These are phyloP conservation scores for Acromyrmex charruanus DNA, from an alignment of 1,140 invertebrate genomes.

Conservation along the genomic window DNA sequence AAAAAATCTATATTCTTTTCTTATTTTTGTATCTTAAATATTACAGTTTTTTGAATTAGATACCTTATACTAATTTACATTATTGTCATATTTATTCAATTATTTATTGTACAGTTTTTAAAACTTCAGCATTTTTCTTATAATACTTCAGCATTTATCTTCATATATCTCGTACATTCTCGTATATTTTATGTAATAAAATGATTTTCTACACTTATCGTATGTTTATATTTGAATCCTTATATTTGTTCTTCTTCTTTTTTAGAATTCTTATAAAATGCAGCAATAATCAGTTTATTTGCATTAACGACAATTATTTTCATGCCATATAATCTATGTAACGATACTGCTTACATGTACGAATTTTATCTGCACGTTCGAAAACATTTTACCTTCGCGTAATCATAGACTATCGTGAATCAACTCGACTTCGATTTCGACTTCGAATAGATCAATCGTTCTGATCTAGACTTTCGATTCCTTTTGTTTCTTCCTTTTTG, in stretches of 20 bases:
- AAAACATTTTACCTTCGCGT: too few relatives aligned
- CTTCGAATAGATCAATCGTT: not conserved
- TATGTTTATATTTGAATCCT: not conserved
- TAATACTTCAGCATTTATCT: too few relatives aligned
- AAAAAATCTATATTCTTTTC: too few relatives aligned
- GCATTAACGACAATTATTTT: not conserved
- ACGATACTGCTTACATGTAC: not conserved
- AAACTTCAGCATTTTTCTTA: too few relatives aligned
- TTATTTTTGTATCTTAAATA: too few relatives aligned
- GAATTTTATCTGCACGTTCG: not conserved
- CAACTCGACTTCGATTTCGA: not conserved
- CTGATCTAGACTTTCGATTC: conserved; percentile 4
- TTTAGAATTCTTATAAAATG: not conserved
- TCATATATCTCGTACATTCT: too few relatives aligned
- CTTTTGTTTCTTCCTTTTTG: not conserved
- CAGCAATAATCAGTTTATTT: not conserved
- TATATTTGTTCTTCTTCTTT: not conserved
- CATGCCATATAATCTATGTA: not conserved
- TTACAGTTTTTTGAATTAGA: too few relatives aligned
- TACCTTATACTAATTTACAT: too few relatives aligned
- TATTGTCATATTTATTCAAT: too few relatives aligned
- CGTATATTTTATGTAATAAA: too few relatives aligned
- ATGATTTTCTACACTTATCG: too few relatives aligned
- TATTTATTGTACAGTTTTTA: too few relatives aligned
- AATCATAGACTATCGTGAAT: not conserved